Percentiles rank a stretch among this genome's conserved stretches.
Evolutionary conservation across 2,797 vertebrate genomes (phyloP).

Genomic region (Mormyrus hasselquistii): DNA sequence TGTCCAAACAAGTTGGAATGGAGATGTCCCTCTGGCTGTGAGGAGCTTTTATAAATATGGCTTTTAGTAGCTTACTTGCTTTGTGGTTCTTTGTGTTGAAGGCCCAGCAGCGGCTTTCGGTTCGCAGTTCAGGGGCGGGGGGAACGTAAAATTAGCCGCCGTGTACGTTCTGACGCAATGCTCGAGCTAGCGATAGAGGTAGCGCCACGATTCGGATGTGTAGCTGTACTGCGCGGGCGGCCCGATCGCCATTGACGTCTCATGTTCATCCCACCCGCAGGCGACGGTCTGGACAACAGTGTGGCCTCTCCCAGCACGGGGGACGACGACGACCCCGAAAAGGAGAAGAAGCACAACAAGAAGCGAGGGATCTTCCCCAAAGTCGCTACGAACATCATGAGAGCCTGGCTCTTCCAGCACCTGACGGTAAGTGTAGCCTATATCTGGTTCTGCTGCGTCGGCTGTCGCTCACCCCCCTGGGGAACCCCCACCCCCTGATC

Average conservation of each 20-base stretch:
- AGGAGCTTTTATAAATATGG: background rate
- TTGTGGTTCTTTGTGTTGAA: background rate
- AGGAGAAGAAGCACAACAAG: slow-evolving; percentile 89
- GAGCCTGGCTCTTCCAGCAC: slow-evolving; percentile 96
- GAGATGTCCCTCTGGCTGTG: background rate
- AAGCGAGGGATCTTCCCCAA: slow-evolving; percentile 96
- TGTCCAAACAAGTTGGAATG: background rate
- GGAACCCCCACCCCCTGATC: background rate
- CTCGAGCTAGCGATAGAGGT: background rate
- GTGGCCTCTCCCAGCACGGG: slow-evolving; percentile 85
- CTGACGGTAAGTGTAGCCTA: slow-evolving; percentile 73
- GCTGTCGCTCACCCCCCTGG: background rate
- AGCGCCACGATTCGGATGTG: background rate
- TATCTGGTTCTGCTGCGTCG: background rate
- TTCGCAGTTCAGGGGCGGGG: background rate
- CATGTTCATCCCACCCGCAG: slow-evolving; percentile 58
- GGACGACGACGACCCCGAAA: slow-evolving; percentile 88
- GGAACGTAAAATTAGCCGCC: background rate
- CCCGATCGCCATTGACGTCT: background rate
- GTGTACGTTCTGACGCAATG: background rate
- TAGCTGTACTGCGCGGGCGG: background rate
- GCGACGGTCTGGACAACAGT: slow-evolving; percentile 82
- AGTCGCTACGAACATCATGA: slow-evolving; percentile 96
- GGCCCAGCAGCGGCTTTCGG: background rate
- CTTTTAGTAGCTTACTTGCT: background rate